A percentile compares a stretch with the other conserved stretches of the same genome.
Evolutionary conservation across 37 sponge, comb jelly and placozoan genomes (phyloP).

Genomic region (Theonella swinhoei): DNA sequence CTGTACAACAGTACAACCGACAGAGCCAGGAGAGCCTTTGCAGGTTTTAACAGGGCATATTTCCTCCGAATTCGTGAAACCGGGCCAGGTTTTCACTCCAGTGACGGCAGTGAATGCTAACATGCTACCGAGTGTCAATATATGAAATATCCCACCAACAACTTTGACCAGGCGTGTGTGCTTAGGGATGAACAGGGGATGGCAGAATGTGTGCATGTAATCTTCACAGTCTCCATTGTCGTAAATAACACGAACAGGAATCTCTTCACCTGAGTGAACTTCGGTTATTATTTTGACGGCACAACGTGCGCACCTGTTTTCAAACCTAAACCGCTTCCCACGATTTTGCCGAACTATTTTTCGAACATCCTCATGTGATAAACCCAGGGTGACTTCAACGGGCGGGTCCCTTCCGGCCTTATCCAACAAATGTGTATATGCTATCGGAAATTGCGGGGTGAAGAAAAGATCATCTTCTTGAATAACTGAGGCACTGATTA

Average conservation of each 20-base stretch:
- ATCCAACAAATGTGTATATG: neutral
- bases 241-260: neutral
- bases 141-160: slow-evolving; percentile 22
- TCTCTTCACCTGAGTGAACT: neutral
- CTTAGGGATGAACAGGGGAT: slow-evolving; percentile 29
- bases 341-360: neutral
- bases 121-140: slow-evolving; percentile 14
- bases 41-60: slow-evolving; percentile 12
- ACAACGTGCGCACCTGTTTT: neutral
- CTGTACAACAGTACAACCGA: slow-evolving; percentile 12
- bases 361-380: neutral
- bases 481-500: neutral
- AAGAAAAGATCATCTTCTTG: neutral
- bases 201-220: slow-evolving; percentile 24
- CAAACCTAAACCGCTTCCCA: neutral
- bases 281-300: neutral
- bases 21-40: neutral
- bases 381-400: neutral
- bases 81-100: slow-evolving; percentile 6
- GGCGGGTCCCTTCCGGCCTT: no score
- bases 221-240: neutral
- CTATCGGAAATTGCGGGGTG: neutral
- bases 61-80: slow-evolving; percentile 24
- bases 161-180: neutral
- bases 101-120: neutral